Evolutionary conservation across 2,113 vertebrate genomes (phyloP), one percentile per base, ranked within the genome.

Genomic region (Romanogobio albipinnatus): DNA sequence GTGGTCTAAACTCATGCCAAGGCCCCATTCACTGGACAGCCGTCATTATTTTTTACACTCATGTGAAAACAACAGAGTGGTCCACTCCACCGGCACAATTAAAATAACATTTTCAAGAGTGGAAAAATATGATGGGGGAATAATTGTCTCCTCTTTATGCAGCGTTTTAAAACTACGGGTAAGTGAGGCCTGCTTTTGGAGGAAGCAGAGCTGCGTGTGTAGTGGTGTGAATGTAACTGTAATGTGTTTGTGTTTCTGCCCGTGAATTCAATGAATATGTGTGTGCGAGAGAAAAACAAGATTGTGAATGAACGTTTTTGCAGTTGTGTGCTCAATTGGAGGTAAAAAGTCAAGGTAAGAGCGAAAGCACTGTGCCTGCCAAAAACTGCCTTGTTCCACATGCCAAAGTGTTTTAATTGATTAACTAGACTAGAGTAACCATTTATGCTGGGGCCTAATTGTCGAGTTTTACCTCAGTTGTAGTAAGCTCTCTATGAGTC

Each of bases 61-160:
- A 85, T 87, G 89, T 89, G 89, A 91, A 90, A 91, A 91, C 86
- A 89, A 87, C 87, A 87, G 88, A 91, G 87, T 88, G 89, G 86
- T 85, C 86, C 89, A 90, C 84, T 88, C 88, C 81, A 87, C 86
- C 76, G 59, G 79, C 88, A 76, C 89, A 85, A 90, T 91, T 91
- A 90, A 90, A 89, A 91, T 89, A 90, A 90, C 85, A 89, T 89
- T 89, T 91, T 90, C 89, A 90, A 90, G 88, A 89, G 89, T 81
- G 76, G 89, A 86, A 87, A 91, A 88, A 91, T 88, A 89, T 91
- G 88, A 91, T 90, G 88, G 88, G 66, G 82, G 84, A 88, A 91
- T 91, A 91, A 91, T 91, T 91, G 81, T 64, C 53, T 77, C 88
- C 85, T 90, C 85, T 91, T 89, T 90, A 87, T 91, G 87, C 45